Percentiles rank a stretch among this genome's conserved stretches.
These are phyloP conservation scores for Empis livida DNA, from an alignment of 2,888 invertebrate species.

Conservation along the genomic window DNA sequence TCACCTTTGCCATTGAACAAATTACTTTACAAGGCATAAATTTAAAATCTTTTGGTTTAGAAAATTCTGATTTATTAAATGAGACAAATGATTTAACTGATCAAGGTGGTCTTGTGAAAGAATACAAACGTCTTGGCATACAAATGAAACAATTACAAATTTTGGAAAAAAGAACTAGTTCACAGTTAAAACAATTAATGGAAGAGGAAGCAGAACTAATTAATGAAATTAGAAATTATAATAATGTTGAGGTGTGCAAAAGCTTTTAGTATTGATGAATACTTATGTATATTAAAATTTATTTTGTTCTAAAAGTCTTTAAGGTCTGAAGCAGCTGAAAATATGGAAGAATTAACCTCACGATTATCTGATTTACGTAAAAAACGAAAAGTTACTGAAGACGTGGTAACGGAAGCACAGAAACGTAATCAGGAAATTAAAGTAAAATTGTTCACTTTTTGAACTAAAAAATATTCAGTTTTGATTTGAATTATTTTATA, in stretches of 20 bases:
- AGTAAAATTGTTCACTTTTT: constrained; percentile 5
- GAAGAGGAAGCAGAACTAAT: constrained; percentile 11
- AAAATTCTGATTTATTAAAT: constrained; percentile 8
- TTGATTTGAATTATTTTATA: neutral
- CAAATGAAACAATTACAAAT: constrained; percentile 18
- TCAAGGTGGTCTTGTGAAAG: constrained; percentile 15
- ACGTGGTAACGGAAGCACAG: constrained; percentile 13
- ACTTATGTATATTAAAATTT: too few species aligned
- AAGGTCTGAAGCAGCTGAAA: constrained; percentile 14
- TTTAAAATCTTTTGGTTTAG: constrained; percentile 10
- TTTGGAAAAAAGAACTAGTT: constrained; percentile 13
- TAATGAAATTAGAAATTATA: constrained; percentile 14
- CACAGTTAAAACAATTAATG: constrained; percentile 12
- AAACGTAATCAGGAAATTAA: constrained; percentile 14
- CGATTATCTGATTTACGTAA: constrained; percentile 14
- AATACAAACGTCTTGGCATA: constrained; percentile 15
- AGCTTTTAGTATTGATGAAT: too few species aligned
- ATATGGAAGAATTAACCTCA: constrained; percentile 13
- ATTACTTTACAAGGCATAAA: constrained; percentile 16
- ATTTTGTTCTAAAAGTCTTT: constrained; percentile 6
- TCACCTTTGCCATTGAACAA: constrained; percentile 17
- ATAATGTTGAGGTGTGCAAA: constrained; percentile 11
- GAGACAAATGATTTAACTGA: constrained; percentile 13
- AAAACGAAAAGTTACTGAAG: constrained; percentile 16
- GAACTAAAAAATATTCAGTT: neutral